phyloP scores from a whole-genome alignment of 64 coral and sea anemone genomes.

The Stylophora pistillata region DNA sequence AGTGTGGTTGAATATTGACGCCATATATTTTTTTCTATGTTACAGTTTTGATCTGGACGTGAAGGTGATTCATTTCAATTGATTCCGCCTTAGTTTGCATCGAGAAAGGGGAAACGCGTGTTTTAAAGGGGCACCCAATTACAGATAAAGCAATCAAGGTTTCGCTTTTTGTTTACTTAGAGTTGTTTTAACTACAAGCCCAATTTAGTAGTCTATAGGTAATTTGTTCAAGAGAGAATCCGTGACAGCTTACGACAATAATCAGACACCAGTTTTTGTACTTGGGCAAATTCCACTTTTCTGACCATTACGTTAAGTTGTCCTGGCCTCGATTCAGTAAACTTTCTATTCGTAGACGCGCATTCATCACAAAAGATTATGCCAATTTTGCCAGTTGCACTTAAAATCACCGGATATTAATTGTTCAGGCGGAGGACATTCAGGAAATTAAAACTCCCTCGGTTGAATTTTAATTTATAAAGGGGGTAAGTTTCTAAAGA shows the following conservation, averaged over 20 bases:
- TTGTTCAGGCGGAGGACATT: too few relatives aligned
- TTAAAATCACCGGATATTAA: too few relatives aligned
- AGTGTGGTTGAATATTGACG: slow-evolving; percentile 1
- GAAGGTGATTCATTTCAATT: background rate
- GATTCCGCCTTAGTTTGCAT: background rate
- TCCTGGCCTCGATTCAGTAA: too few relatives aligned
- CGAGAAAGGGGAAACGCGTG: background rate
- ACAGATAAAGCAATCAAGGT: background rate
- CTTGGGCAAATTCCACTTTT: background rate
- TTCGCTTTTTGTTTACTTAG: background rate
- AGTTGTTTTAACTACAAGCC: background rate
- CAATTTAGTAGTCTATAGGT: background rate
- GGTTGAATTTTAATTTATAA: too few relatives aligned
- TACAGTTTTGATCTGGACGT: background rate
- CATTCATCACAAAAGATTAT: too few relatives aligned
- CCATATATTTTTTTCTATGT: background rate
- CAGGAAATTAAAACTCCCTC: too few relatives aligned
- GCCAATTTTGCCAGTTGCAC: too few relatives aligned
- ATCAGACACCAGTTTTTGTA: background rate
- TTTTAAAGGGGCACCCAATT: background rate
- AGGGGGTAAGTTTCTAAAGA: too few relatives aligned
- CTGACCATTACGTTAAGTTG: too few relatives aligned
- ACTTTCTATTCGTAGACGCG: too few relatives aligned
- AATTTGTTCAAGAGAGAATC: background rate
- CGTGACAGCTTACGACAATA: background rate